Evolutionary conservation across 92 coral and sea anemone genomes (phyloP).

Genomic region (Porites rus): DNA sequence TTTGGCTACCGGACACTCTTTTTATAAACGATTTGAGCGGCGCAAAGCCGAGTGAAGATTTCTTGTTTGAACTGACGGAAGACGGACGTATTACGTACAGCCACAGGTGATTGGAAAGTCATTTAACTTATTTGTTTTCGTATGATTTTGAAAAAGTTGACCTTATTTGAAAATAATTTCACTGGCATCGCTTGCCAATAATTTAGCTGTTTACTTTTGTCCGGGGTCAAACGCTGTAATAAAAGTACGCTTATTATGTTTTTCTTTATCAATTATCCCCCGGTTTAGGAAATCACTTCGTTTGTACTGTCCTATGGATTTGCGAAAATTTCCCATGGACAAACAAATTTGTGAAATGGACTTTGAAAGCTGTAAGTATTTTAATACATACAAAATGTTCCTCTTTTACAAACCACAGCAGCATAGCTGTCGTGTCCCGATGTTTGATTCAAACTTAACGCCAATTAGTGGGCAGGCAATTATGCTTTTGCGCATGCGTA

Average conservation of each 20-base stretch:
- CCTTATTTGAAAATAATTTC: too few relatives aligned
- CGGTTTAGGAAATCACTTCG: conserved; percentile 30
- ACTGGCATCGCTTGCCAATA: too few relatives aligned
- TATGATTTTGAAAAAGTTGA: too few relatives aligned
- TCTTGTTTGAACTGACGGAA: conserved; percentile 30
- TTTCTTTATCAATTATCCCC: neutral
- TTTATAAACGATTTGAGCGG: conserved; percentile 52
- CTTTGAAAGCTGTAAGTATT: conserved; percentile 85
- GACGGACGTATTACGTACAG: conserved; percentile 44
- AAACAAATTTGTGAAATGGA: conserved; percentile 62
- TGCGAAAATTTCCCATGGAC: conserved; percentile 81
- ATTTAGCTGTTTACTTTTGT: too few relatives aligned
- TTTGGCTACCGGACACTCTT: conserved; percentile 59
- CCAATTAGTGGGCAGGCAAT: too few relatives aligned
- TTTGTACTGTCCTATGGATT: conserved; percentile 78
- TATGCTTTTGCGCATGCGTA: too few relatives aligned
- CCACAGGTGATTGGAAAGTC: conserved; percentile 21
- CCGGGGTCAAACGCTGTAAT: too few relatives aligned
- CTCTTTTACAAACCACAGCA: neutral
- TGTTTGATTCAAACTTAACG: too few relatives aligned
- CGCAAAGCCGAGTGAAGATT: conserved; percentile 17
- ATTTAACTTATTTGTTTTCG: neutral
- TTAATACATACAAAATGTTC: neutral
- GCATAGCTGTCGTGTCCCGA: neutral
- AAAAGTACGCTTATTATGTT: neutral